Conservation (phyloP, 1,140 invertebrate genomes). For the Laupala kohalensis region DNA sequence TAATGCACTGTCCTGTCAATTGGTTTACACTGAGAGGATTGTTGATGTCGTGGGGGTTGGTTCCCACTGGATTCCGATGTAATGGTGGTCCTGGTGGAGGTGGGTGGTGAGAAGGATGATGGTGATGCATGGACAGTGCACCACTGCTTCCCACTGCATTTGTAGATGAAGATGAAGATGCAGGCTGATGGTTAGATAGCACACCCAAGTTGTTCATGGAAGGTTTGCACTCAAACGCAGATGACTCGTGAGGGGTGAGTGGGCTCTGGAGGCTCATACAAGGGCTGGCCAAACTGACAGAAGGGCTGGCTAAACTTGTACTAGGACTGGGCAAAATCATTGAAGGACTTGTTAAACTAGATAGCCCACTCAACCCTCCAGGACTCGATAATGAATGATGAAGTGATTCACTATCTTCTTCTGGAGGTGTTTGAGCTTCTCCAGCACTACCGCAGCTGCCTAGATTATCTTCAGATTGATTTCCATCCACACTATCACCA, state of each 20-base stretch:
- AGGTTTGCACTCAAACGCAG: conserved; percentile 23
- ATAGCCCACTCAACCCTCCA: conserved; percentile 58
- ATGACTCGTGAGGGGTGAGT: conserved; percentile 30
- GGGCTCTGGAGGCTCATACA: conserved; percentile 37
- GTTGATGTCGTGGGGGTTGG: conserved; percentile 79
- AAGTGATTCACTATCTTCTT: conserved; percentile 47
- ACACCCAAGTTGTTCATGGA: conserved; percentile 18
- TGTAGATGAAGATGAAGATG: conserved; percentile 19
- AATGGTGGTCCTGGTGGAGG: conserved; percentile 29
- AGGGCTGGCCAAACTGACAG: conserved; percentile 41
- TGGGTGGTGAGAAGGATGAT: conserved; percentile 20
- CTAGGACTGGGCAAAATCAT: conserved; percentile 50
- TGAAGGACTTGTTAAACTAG: conserved; percentile 61
- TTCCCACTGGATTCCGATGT: conserved; percentile 65
- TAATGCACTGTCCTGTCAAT: conserved; percentile 59
- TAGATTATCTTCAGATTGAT: conserved; percentile 60
- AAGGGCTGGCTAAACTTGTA: conserved; percentile 51
- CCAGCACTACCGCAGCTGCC: conserved; percentile 63
- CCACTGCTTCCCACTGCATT: conserved; percentile 16
- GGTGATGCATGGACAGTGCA: conserved; percentile 19
- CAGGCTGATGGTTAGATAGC: conserved; percentile 12
- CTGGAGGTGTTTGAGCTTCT: conserved; percentile 49
- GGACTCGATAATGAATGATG: conserved; percentile 62
- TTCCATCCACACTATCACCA: conserved; percentile 53
- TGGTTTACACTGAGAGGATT: conserved; percentile 82